Evolutionary conservation across 2,113 vertebrate species (phyloP), one percentile per base, ranked within the genome.

Genomic region (Aspiorhynchus laticeps): DNA sequence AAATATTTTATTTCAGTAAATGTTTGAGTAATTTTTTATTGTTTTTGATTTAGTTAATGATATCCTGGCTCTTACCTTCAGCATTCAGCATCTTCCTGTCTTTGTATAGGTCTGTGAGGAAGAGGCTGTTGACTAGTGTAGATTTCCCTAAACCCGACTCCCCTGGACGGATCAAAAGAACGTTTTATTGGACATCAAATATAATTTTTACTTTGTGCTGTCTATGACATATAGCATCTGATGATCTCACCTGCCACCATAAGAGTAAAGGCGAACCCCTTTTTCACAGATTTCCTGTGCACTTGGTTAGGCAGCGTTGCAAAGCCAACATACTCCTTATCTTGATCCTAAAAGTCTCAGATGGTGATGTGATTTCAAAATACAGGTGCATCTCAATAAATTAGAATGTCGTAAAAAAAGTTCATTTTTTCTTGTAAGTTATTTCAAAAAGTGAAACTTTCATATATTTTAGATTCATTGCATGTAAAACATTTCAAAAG

Each of bases 71-170:
- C 86, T 91, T 85, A 95, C 95, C 94, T 88, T 94, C 93, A 7
- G 95, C 94, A 48, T 92, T 93, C 1, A 88, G 92, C 86, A 95
- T 88, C n/a, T 92, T 95, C 69, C 95, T 91, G 88, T 94, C 92
- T 86, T 91, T 95, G 88, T 95, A 98, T 85, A 99, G 93, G 89
- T 99, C 97, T 0, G 97, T 99, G 89, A 99, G 96, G 93, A 99
- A 99, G 88, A 99, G 96, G 91, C 97, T 98, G 92, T 98, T 98
- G 87, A 99, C 94, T 1, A 99, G 93, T 1, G 98, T 99, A 76
- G 98, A 99, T 92, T 99, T 99, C 43, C 98, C 98, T 15, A 99
- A 96, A 51, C 98, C 97, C 0, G 97, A 97, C 87, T 99, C 98
- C 65, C 98, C 98, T 99, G 80, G 33, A 86, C 15, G 11, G 9